These are phyloP conservation scores for Euphysa ruthae DNA, from an alignment of 30 jellyfish, hydroid and myxozoan genomes.

Conservation along the genomic window DNA sequence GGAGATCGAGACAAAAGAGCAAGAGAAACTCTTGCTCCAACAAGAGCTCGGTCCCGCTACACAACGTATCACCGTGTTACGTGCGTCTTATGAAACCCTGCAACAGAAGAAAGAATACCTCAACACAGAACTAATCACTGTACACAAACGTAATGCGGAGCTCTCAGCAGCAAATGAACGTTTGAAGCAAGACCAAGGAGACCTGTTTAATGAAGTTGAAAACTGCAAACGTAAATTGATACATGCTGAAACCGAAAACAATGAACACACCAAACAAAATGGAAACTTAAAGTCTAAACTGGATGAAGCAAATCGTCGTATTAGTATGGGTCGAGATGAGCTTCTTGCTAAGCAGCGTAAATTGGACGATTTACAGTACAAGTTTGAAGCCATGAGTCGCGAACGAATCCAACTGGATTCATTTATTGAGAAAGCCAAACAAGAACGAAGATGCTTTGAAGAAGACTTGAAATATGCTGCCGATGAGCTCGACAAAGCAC, in stretches of 20 bases:
- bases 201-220: slow-evolving; percentile 73
- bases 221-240: slow-evolving; percentile 59
- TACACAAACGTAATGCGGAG: slow-evolving; percentile 82
- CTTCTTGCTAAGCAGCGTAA: slow-evolving; percentile 58
- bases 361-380: slow-evolving; percentile 85
- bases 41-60: slow-evolving; percentile 99
- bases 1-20: slow-evolving; percentile 94
- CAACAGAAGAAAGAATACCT: slow-evolving; percentile 93
- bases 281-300: slow-evolving; percentile 44
- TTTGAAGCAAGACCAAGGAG: slow-evolving; percentile 80
- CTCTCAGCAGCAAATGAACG: slow-evolving; percentile 71
- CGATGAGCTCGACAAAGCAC: slow-evolving; percentile 66
- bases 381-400: slow-evolving; percentile 64
- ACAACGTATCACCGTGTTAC: slow-evolving; percentile 80
- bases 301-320: slow-evolving; percentile 76
- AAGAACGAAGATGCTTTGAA: slow-evolving; percentile 73
- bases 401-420: slow-evolving; percentile 76
- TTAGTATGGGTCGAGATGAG: slow-evolving; percentile 60
- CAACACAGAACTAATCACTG: slow-evolving; percentile 59
- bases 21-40: slow-evolving; percentile 91
- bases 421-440: slow-evolving; percentile 60
- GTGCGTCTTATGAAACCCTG: slow-evolving; percentile 97
- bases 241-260: slow-evolving; percentile 52
- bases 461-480: slow-evolving; percentile 75
- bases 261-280: slow-evolving; percentile 54